phyloP scores from a whole-genome alignment of 2,797 vertebrate species.

The Paedocypris micromegethes region DNA sequence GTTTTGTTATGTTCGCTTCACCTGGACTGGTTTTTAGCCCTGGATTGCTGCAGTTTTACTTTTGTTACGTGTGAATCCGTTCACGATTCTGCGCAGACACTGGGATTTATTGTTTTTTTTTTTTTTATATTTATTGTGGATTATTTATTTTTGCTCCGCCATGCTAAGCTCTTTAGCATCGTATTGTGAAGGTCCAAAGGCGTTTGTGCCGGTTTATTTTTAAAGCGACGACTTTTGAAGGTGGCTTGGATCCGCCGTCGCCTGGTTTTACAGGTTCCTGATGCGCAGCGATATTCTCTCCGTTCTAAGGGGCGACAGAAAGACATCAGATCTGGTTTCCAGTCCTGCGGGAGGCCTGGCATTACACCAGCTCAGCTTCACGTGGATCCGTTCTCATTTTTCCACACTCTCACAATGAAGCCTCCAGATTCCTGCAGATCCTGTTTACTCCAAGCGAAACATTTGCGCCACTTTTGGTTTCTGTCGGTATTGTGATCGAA shows the following conservation, averaged over 20 bases:
- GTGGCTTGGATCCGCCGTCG: conserved; percentile 27
- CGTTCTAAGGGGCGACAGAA: conserved; percentile 47
- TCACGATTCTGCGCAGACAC: not conserved
- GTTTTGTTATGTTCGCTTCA: conserved; percentile 26
- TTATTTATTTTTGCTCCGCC: conserved; percentile 46
- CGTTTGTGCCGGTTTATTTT: too few relatives aligned
- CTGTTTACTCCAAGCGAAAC: conserved; percentile 21
- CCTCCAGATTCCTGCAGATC: conserved; percentile 20
- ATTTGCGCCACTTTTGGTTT: conserved; percentile 34
- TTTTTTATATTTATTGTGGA: conserved; percentile 45
- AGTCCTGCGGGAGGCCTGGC: conserved; percentile 11
- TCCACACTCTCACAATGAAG: conserved; percentile 1
- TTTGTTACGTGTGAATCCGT: not conserved
- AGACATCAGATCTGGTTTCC: conserved; percentile 36
- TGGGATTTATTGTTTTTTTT: not conserved
- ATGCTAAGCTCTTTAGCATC: conserved; percentile 36
- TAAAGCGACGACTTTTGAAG: too few relatives aligned
- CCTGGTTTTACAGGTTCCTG: conserved; percentile 72
- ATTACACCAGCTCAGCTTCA: conserved; percentile 19
- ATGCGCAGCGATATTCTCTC: conserved; percentile 24
- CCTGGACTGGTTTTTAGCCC: conserved; percentile 6
- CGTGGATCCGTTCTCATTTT: conserved; percentile 5
- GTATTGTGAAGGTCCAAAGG: not conserved
- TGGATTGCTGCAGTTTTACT: conserved; percentile 26
- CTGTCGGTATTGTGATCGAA: conserved; percentile 19